Conservation (phyloP, 2,888 invertebrate genomes). For the Torymus tubicola region DNA sequence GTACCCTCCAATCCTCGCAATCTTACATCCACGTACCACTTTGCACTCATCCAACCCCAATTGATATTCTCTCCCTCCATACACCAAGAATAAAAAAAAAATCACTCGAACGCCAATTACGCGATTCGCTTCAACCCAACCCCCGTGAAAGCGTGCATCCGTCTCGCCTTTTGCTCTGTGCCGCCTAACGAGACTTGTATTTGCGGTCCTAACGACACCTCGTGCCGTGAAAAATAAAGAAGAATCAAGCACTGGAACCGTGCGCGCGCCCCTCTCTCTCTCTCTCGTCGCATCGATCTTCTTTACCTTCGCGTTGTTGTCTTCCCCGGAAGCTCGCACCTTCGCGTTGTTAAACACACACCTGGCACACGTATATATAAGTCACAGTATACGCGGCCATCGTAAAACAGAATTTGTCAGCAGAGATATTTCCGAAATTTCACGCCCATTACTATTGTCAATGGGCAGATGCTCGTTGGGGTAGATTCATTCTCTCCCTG, state of each 20-base stretch:
- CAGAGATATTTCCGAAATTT: conserved; percentile 72
- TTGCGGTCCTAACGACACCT: conserved; percentile 13
- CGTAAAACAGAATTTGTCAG: conserved; percentile 73
- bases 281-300: not conserved
- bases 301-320: not conserved
- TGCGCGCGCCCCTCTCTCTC: too few relatives aligned
- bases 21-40: too few relatives aligned
- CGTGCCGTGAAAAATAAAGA: conserved; percentile 3
- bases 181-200: conserved; percentile 38
- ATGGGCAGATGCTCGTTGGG: conserved; percentile 57
- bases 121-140: not conserved
- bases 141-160: too few relatives aligned
- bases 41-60: too few relatives aligned
- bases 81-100: too few relatives aligned
- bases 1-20: too few relatives aligned
- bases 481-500: too few relatives aligned
- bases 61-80: too few relatives aligned
- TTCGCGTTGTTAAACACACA: not conserved
- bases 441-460: conserved; percentile 75
- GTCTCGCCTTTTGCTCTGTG: too few relatives aligned
- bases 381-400: conserved; percentile 49
- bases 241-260: not conserved
- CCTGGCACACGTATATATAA: not conserved
- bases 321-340: conserved; percentile 27
- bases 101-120: not conserved